phyloP scores from a whole-genome alignment of 2,113 vertebrate genomes.

The Upupa epops region DNA sequence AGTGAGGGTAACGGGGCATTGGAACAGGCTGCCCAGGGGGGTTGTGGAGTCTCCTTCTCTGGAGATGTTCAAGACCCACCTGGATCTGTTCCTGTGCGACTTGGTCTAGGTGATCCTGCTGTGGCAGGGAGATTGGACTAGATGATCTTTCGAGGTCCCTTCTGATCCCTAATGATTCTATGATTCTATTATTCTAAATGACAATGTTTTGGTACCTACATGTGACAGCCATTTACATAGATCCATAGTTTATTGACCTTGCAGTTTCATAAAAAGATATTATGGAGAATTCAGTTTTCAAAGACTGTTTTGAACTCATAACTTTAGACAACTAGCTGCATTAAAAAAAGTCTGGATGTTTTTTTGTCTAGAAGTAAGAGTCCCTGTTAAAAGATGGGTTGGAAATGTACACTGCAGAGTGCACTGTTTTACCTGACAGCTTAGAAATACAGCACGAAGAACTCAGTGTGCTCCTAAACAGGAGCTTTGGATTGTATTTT shows the following conservation, averaged over 20 bases:
- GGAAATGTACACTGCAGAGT: neutral
- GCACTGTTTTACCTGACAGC: neutral
- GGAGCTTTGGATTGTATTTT: neutral
- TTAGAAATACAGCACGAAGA: neutral
- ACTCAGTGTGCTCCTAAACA: neutral
- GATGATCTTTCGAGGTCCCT: too few species aligned
- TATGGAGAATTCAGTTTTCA: neutral
- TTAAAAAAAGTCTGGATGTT: too few species aligned
- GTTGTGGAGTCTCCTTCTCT: too few species aligned
- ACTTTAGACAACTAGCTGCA: neutral
- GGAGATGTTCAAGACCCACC: too few species aligned
- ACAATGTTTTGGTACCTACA: neutral
- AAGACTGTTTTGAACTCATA: neutral
- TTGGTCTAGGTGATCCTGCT: too few species aligned
- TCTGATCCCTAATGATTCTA: too few species aligned
- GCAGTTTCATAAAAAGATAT: neutral
- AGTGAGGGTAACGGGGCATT: too few species aligned
- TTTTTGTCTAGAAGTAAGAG: neutral
- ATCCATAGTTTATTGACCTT: neutral
- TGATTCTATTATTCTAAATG: too few species aligned
- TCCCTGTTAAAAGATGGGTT: neutral
- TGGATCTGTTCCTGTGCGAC: too few species aligned
- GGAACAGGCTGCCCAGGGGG: too few species aligned
- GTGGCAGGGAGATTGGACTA: too few species aligned
- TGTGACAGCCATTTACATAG: neutral